These are phyloP conservation scores for Drosophila rhopaloa DNA, from an alignment of 1,140 invertebrate species.

Conservation along the genomic window DNA sequence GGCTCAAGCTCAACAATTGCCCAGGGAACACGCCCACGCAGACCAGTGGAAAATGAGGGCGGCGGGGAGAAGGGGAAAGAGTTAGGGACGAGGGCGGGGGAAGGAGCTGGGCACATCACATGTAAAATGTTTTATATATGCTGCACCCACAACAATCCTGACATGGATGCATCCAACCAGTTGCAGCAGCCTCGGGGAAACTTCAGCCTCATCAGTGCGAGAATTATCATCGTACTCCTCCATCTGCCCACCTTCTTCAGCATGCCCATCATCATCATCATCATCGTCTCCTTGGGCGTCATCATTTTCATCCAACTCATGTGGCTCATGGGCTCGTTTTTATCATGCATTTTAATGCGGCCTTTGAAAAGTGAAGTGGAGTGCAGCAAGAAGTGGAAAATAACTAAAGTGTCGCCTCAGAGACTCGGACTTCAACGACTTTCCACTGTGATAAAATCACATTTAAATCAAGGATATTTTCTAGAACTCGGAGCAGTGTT, in stretches of 20 bases:
- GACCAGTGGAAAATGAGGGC: constrained; percentile 7
- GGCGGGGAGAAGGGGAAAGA: not conserved
- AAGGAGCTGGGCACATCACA: constrained; percentile 28
- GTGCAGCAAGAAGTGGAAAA: constrained; percentile 78
- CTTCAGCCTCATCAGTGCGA: constrained; percentile 40
- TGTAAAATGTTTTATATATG: constrained; percentile 75
- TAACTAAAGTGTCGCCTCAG: constrained; percentile 79
- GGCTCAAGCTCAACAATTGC: constrained; percentile 49
- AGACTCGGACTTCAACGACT: constrained; percentile 25
- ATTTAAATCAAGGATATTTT: constrained; percentile 3
- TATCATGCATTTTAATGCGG: constrained; percentile 80
- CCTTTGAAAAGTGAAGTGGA: constrained; percentile 81
- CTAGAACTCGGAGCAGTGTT: not conserved
- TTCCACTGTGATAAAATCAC: constrained; percentile 19
- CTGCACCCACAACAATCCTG: constrained; percentile 51
- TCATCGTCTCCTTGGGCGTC: constrained; percentile 27
- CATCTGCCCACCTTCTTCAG: constrained; percentile 27
- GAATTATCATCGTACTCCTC: constrained; percentile 38
- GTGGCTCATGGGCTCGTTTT: constrained; percentile 61
- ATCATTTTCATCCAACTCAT: constrained; percentile 40
- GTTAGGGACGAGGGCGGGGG: not conserved
- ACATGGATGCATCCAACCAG: constrained; percentile 60
- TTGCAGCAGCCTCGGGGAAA: constrained; percentile 59
- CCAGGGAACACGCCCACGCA: constrained; percentile 48
- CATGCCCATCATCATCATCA: constrained; percentile 21